Evolutionary conservation across 2,888 invertebrate genomes (phyloP).

Genomic region (Ennomos fuscantarius): DNA sequence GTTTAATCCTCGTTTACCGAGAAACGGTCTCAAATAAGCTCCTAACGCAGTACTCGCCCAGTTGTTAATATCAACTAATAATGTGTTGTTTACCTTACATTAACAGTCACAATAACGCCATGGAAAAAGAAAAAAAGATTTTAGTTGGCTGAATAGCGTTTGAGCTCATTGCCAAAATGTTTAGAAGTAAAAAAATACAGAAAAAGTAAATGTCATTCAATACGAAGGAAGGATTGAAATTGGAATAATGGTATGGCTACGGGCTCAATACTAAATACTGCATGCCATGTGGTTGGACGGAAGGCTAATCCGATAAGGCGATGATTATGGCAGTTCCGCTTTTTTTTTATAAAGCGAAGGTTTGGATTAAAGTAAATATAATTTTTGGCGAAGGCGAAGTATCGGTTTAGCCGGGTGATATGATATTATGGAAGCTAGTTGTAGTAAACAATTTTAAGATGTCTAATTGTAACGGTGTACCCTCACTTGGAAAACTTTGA

Average conservation of each 20-base stretch:
- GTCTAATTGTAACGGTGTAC: no score
- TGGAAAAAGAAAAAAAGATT: constrained; percentile 50
- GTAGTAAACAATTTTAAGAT: no score
- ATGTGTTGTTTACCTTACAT: constrained; percentile 77
- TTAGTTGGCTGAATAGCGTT: constrained; percentile 24
- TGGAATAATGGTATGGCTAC: constrained; percentile 19
- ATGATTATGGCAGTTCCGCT: constrained; percentile 36
- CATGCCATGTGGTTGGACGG: constrained; percentile 43
- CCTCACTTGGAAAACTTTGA: no score
- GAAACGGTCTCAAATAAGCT: constrained; percentile 71
- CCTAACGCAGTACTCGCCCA: constrained; percentile 55
- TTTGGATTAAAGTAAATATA: no score
- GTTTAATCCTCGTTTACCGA: constrained; percentile 65
- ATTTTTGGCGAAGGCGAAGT: no score
- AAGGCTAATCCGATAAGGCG: constrained; percentile 65
- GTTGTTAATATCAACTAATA: constrained; percentile 70
- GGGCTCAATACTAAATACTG: constrained; percentile 30
- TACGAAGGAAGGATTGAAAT: not conserved
- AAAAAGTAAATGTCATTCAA: constrained; percentile 14
- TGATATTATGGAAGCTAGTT: no score
- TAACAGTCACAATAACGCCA: constrained; percentile 47
- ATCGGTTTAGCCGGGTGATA: no score
- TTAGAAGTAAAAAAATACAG: not conserved
- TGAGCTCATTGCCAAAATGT: constrained; percentile 18
- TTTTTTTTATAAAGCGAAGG: constrained; percentile 18